Base-by-base conservation (phyloP, 2,113 vertebrate species). In the Laticauda laticaudata region DNA sequence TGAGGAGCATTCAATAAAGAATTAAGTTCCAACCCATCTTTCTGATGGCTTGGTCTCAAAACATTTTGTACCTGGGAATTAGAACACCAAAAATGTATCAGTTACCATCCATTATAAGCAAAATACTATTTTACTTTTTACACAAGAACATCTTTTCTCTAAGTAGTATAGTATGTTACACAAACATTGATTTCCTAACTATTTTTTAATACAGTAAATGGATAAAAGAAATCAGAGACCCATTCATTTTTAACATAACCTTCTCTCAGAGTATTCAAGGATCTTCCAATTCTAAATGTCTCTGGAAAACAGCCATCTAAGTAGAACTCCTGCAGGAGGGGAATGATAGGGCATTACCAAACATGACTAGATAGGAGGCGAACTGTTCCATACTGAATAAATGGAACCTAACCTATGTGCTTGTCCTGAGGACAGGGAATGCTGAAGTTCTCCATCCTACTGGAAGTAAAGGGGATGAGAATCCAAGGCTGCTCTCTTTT, bases 21-120 rank as follows among this genome's bases (percentile, higher is more conserved):
- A 95, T 96, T 97, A 95, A 99, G 98, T 95, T 99, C 99, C 95
- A 98, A 96, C 57, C 98, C 98, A 96, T 99, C 99, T 94, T 98
- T 98, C 81, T 99, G 98, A 88, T 98, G 98, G 94, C 98, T 97
- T 93, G 98, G 97, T 96, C 98, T 98, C 94, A 99, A 97, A 96
- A 98, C 98, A 96, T 94, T 98, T 94, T 99, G 98, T 29, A 99
- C 99, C 99, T 99, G 39, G 95, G 88, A 96, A 92, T 90, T 95
- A 29, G 92, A 92, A n/a, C 0, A 94, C 89, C 75, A 90, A 85
- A 94, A 89, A 39, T 94, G 34, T 86, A 6, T 48, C 5, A 64
- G 34, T 8, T 39, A 88, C 6, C 34, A 55, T 57, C 11, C 48
- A 20, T 45, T 39, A 34, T 39, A 86, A 43, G 55, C 53, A 55